phyloP scores from a whole-genome alignment of 2,797 vertebrate genomes.

The Peromyscus nudipes region DNA sequence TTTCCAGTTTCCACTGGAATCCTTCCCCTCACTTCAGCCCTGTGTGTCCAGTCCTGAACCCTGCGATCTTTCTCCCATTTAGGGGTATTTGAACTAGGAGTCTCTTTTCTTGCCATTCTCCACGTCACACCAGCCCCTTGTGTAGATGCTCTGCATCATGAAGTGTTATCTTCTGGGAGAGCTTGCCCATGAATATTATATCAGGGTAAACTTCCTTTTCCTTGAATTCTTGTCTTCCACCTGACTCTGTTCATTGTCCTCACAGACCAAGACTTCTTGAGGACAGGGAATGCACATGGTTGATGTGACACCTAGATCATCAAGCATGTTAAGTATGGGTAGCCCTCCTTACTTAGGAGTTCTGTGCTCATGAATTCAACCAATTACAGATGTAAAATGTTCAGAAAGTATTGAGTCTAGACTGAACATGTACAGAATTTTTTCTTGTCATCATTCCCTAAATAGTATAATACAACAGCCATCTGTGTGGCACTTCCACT shows the following conservation, averaged over 20 bases:
- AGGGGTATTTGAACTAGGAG: neutral
- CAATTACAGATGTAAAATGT: neutral
- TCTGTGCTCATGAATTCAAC: neutral
- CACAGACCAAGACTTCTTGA: conserved; percentile 39
- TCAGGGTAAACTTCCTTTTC: neutral
- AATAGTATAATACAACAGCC: neutral
- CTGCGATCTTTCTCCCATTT: neutral
- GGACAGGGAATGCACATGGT: neutral
- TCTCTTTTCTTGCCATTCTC: neutral
- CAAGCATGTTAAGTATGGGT: neutral
- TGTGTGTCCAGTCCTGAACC: neutral
- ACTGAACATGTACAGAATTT: neutral
- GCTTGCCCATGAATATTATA: neutral
- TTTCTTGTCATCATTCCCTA: neutral
- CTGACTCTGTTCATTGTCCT: conserved; percentile 10
- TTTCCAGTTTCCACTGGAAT: neutral
- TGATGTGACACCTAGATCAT: neutral
- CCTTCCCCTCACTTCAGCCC: neutral
- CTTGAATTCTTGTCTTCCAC: conserved; percentile 29
- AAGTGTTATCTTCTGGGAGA: neutral
- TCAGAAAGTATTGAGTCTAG: neutral
- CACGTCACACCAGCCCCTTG: neutral
- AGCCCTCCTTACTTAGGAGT: too few relatives aligned
- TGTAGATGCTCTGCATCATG: neutral
- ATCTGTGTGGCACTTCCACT: neutral